Evolutionary conservation across 2,888 invertebrate species (phyloP), one percentile per base, ranked within the genome.

Genomic region (Caradrina clavipalpis): DNA sequence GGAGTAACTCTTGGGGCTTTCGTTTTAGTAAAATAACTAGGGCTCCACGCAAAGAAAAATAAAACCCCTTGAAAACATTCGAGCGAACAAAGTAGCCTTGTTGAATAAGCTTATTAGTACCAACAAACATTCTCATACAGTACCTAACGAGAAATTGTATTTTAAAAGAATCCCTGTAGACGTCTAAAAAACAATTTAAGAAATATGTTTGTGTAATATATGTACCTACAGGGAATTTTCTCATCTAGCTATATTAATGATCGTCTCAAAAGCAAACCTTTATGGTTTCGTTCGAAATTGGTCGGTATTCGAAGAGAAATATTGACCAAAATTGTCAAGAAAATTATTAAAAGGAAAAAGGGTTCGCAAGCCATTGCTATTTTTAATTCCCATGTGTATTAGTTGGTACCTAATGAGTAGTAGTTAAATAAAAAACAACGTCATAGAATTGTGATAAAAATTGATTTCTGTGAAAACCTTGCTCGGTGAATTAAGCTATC

Each of bases 191-290:
- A 31, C 31, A 47, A 78, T 64, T 77, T 26, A n/a, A 26, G 63
- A 70, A 42, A 39, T 61, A 39, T 60, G 42, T 39, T 60, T 31
- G 26, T 50, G 15, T 57, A n/a, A n/a, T n/a, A 17, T n/a, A 22
- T 39, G 31, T n/a, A 47, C 47, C 47, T 57, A 55, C 17, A 51
- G 45, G 39, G 15, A 67, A 35, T 42, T 22, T 73, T 19, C 50
- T 31, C 50, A 31, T 19, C 39, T 59, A 22, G 22, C 13, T 53
- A 21, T 66, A 57, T 78, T 59, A 70, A 60, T 80, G 64, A 49
- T 15, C 19, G 21, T 58, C 76, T 60, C 75, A 31, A 64, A 69
- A 58, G 80, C 35, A 54, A 64, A 58, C 68, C 47, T 61, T 72
- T 57, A 54, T 5, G 57, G 55, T 49, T 53, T 42, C 42, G n/a